Percentiles rank a stretch among this genome's conserved stretches.
phyloP scores from a whole-genome alignment of 2,888 invertebrate genomes.

The Carcina quercana region DNA sequence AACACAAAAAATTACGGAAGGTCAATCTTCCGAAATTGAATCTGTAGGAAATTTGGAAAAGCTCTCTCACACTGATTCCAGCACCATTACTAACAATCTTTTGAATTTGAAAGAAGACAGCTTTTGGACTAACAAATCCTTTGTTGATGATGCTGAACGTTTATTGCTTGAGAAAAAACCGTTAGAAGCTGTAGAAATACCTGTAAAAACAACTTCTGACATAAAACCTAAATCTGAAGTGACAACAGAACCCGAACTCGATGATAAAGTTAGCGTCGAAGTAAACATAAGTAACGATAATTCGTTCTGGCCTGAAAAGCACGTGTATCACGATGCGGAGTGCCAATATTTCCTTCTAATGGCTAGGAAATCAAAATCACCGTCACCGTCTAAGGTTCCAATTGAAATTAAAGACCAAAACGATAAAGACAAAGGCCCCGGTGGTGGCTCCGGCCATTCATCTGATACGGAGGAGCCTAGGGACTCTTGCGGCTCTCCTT shows the following conservation, averaged over 20 bases:
- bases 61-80: conserved; percentile 37
- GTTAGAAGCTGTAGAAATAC: conserved; percentile 16
- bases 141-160: conserved; percentile 75
- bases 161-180: conserved; percentile 32
- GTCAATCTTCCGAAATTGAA: neutral
- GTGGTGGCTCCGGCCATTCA: conserved; percentile 74
- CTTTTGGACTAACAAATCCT: conserved; percentile 76
- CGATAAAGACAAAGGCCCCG: conserved; percentile 76
- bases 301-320: conserved; percentile 77
- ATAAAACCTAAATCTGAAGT: conserved; percentile 13
- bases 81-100: conserved; percentile 38
- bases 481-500: conserved; percentile 41
- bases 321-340: conserved; percentile 79
- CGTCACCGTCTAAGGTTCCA: conserved; percentile 28
- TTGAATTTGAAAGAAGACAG: conserved; percentile 60
- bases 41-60: neutral
- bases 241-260: conserved; percentile 9
- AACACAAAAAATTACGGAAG: neutral
- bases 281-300: conserved; percentile 55
- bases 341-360: conserved; percentile 72
- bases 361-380: conserved; percentile 55
- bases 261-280: conserved; percentile 26
- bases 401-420: conserved; percentile 58
- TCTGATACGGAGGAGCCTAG: conserved; percentile 52
- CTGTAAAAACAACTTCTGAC: conserved; percentile 17